Conservation (phyloP, 2,113 vertebrate genomes). For the Aepyceros melampus region DNA sequence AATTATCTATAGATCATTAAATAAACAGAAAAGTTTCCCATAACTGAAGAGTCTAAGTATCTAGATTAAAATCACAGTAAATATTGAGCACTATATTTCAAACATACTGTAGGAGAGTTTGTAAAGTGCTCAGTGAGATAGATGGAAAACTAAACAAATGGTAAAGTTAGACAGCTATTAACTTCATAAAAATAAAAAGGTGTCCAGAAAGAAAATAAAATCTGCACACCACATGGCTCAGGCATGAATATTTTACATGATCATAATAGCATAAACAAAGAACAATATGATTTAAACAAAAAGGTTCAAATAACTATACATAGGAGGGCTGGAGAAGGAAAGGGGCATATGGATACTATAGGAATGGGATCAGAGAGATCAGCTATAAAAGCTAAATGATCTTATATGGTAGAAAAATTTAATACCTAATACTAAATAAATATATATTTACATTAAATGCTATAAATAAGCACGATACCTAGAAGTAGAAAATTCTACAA, state of each 20-base stretch:
- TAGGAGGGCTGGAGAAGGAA: neutral
- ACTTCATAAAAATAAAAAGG: constrained; percentile 17
- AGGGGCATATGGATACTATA: neutral
- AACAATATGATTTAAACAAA: neutral
- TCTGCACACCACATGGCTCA: neutral
- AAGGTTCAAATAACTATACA: neutral
- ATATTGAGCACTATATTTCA: neutral
- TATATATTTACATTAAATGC: neutral
- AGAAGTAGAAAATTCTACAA: constrained; percentile 9
- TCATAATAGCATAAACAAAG: neutral
- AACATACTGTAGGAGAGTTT: neutral
- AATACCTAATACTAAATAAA: neutral
- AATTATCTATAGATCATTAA: neutral
- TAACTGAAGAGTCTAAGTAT: neutral
- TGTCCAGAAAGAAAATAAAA: constrained; percentile 17
- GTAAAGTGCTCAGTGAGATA: neutral
- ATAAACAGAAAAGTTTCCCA: neutral
- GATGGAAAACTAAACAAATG: neutral
- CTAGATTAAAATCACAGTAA: neutral
- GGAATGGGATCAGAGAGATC: neutral
- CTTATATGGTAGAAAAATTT: neutral
- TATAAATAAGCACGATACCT: neutral
- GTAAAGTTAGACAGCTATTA: neutral
- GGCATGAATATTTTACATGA: neutral
- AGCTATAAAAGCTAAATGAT: constrained; percentile 10